A percentile compares a stretch with the other conserved stretches of the same genome.
Evolutionary conservation across 2,797 vertebrate genomes (phyloP).

Genomic region (Betta splendens): DNA sequence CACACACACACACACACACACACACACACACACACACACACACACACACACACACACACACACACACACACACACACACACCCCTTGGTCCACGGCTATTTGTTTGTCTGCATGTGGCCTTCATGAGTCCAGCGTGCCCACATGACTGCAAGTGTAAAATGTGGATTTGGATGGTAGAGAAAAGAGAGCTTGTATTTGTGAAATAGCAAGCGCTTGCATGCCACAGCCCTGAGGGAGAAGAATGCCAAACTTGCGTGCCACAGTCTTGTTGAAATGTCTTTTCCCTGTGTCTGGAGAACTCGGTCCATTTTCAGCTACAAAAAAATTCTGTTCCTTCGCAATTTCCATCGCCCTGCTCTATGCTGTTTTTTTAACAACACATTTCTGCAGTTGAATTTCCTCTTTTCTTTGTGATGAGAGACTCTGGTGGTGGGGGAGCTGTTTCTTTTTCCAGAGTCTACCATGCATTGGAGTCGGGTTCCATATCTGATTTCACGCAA

Average conservation of each 20-base stretch:
- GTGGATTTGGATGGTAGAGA: constrained; percentile 78
- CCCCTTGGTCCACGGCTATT: constrained; percentile 48
- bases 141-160: constrained; percentile 80
- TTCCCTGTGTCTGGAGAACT: constrained; percentile 78
- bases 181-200: constrained; percentile 77
- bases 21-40: constrained; percentile 17
- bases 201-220: constrained; percentile 80
- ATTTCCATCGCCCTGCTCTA: constrained; percentile 73
- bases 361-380: constrained; percentile 56
- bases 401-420: constrained; percentile 67
- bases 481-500: constrained; percentile 79
- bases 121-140: constrained; percentile 59
- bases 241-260: constrained; percentile 83
- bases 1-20: constrained; percentile 6
- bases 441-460: constrained; percentile 81
- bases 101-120: constrained; percentile 66
- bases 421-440: constrained; percentile 64
- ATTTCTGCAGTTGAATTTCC: constrained; percentile 72
- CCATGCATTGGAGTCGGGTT: constrained; percentile 67
- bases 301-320: constrained; percentile 76
- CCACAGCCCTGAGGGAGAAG: constrained; percentile 78
- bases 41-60: neutral
- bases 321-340: constrained; percentile 71
- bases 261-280: constrained; percentile 82
- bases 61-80: constrained; percentile 12